Evolutionary conservation across 2,888 invertebrate genomes (phyloP), one percentile per base, ranked within the genome.

Genomic region (Cryptocephalus moraei): DNA sequence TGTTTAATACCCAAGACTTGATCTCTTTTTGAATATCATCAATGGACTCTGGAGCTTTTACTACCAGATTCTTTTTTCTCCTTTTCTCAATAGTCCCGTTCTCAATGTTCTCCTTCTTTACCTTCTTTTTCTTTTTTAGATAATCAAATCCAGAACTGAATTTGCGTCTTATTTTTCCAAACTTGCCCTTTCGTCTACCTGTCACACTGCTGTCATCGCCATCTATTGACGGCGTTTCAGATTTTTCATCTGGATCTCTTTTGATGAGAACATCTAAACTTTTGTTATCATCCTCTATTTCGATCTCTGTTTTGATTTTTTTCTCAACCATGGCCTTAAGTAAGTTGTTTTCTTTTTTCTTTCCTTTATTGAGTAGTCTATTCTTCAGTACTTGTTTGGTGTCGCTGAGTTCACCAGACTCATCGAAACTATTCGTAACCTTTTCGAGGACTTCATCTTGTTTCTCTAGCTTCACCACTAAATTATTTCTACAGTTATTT

Each of bases 1-100:
- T 94, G 69, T 93, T 94, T 45, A 94, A 81, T 51, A 92, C 91
- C 89, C 92, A 91, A 55, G 86, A 81, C 66, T 90, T 87, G 51
- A 91, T 86, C 70, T 91, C 91, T 59, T 82, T 82, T 54, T 84
- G 84, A 45, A 91, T 86, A 66, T 91, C 91, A 58, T 84, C 80
- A 9, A 80, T 79, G 31, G 80, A 80, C 62, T 81, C 81, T 0
- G 82, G 80, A 12, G 81, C 77, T 56, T 74, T 71, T 12, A 68
- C 51, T 1, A 71, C 66, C 13, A 74, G 70, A 51, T 70, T 67
- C 55, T 55, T 57, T 46, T 52, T 61, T 49, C 55, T 62, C 49
- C 46, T 57, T 48, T 55, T 62, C 14, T 54, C 49, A 10, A 53
- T 57, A 33, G 45, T 54, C 13, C 60, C 58, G 32, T 39, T 42